Evolutionary conservation across 2,888 invertebrate genomes (phyloP), one percentile per base, ranked within the genome.

Genomic region (Parnassius glacialis): DNA sequence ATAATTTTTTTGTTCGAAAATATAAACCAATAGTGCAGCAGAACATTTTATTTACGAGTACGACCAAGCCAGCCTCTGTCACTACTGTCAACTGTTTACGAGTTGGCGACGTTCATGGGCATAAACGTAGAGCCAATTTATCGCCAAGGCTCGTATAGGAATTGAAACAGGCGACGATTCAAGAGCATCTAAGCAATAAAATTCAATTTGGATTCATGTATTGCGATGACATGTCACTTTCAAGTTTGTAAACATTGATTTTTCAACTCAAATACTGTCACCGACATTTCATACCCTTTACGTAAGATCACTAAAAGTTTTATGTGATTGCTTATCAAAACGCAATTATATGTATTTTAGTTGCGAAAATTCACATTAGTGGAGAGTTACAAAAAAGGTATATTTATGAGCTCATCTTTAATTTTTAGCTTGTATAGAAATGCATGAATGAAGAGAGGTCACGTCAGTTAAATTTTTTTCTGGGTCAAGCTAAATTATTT

Each of bases 1-100:
- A 34, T 34, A 34, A 34, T 34, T 1, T 5, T 34, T 34, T 34
- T 34, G 34, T 34, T 34, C 34, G 34, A 7, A 34, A 34, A 34
- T 34, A 34, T 34, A 34, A 34, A 34, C 7, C 25, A 25, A 25
- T 7, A 34, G 55, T 59, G 56, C 56, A 63, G 51, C 41, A 42
- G 20, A 47, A 69, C 73, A 70, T 74, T 74, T 81, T 84, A 84
- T 88, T 86, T 86, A 87, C 80, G 82, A 82, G 75, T 75, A 75
- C 73, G 75, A 73, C 72, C 76, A 74, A 73, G 74, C 73, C 74
- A 75, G 74, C 75, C 73, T 71, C 74, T 79, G 45, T 55, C 61
- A 52, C 50, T 42, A 42, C 55, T 54, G 56, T 81, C 81, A 84
- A 79, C 79, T 74, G 79, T 87, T 85, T 86, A 85, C 80, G 81